These are phyloP conservation scores for Mus musculus DNA, from an alignment of 2,113 vertebrate genomes.

Conservation along the genomic window DNA sequence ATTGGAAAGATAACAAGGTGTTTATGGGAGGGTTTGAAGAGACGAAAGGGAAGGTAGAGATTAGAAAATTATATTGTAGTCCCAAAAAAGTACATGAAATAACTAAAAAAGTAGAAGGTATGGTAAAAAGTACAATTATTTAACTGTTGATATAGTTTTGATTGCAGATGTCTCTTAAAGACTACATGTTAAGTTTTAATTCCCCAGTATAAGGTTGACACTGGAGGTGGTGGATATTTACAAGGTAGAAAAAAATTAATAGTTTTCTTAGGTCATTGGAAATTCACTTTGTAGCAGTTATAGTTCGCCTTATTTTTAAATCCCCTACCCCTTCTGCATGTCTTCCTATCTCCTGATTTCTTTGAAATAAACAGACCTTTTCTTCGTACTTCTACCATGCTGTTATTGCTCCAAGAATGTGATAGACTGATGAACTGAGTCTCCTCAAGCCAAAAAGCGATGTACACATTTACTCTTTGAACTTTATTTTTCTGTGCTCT, in stretches of 20 bases:
- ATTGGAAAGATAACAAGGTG: background rate
- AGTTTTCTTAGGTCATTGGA: too few relatives aligned
- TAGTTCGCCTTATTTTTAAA: too few relatives aligned
- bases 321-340: background rate
- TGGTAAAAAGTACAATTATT: background rate
- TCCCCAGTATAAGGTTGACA: background rate
- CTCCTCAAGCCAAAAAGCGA: background rate
- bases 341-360: background rate
- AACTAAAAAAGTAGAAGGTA: background rate
- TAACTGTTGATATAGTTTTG: background rate
- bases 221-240: background rate
- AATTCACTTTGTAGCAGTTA: accelerated
- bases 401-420: accelerated
- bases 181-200: too few relatives aligned
- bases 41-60: too few relatives aligned
- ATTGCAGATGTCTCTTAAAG: too few relatives aligned
- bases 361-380: background rate
- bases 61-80: background rate
- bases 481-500: background rate
- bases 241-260: background rate
- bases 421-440: too few relatives aligned
- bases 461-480: background rate
- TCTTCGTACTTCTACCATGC: background rate
- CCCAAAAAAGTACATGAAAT: background rate
- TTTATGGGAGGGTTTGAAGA: background rate